Conservation (phyloP, 2,113 vertebrate genomes). For the Dunckerocampus dactyliophorus region DNA sequence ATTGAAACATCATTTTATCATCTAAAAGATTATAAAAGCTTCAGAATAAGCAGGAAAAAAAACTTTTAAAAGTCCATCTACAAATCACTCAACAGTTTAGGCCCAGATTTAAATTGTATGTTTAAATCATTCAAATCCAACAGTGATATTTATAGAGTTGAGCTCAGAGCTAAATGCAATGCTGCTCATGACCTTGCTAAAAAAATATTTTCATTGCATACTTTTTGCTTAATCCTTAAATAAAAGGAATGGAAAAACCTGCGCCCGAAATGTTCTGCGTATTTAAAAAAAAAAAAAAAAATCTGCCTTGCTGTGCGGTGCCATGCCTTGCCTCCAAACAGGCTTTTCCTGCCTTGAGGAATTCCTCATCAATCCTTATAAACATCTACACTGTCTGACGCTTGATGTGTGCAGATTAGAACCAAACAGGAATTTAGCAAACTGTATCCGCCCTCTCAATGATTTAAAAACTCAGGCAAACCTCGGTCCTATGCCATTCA, state of each 20-base stretch:
- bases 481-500: conserved; percentile 3
- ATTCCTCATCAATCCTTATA: conserved; percentile 46
- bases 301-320: too few species aligned
- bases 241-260: not conserved
- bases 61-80: too few species aligned
- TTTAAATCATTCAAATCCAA: too few species aligned
- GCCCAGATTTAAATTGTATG: not conserved
- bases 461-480: not conserved
- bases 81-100: not conserved
- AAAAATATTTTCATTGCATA: too few species aligned
- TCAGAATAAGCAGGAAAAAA: too few species aligned
- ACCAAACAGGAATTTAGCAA: conserved; percentile 53
- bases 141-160: too few species aligned
- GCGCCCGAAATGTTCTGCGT: not conserved
- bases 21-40: too few species aligned
- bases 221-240: too few species aligned
- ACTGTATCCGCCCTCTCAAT: conserved; percentile 39
- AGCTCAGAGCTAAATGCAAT: too few species aligned
- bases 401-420: conserved; percentile 50
- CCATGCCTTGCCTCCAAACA: not conserved
- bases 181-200: too few species aligned
- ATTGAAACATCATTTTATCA: too few species aligned
- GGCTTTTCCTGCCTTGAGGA: conserved; percentile 55
- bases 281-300: not conserved
- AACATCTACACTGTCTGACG: conserved; percentile 39